phyloP scores from a whole-genome alignment of 1,140 invertebrate genomes.

The Ceratitis capitata region DNA sequence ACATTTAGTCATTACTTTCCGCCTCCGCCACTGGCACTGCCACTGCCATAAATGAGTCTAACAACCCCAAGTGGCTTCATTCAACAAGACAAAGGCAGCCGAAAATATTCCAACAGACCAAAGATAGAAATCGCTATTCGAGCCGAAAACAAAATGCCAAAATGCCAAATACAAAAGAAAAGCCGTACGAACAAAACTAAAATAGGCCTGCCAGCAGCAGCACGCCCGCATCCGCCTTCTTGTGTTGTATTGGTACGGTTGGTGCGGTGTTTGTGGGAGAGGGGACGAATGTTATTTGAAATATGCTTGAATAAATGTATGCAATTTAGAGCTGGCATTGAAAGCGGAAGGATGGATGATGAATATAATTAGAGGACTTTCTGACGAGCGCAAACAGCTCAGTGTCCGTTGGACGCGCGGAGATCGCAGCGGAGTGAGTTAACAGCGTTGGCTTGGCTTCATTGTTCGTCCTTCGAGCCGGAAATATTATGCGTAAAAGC shows the following conservation, averaged over 20 bases:
- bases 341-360: background rate
- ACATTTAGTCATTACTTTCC: background rate
- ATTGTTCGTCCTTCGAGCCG: background rate
- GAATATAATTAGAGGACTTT: background rate
- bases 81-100: background rate
- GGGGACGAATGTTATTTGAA: background rate
- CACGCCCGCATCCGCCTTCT: background rate
- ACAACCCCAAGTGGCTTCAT: conserved; percentile 22
- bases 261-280: background rate
- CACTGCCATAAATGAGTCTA: background rate
- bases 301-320: background rate
- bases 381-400: background rate
- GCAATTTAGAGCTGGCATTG: background rate
- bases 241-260: too few relatives aligned
- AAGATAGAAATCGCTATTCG: background rate
- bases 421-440: background rate
- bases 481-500: background rate
- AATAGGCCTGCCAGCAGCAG: background rate
- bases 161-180: background rate
- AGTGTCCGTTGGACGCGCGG: background rate
- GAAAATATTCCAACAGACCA: background rate
- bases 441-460: background rate
- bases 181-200: too few relatives aligned
- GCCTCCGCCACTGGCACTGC: too few relatives aligned
- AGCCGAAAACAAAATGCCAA: too few relatives aligned